These are phyloP conservation scores for Cassiopea andromeda DNA, from an alignment of 30 jellyfish, hydroid and myxozoan species.

Conservation along the genomic window DNA sequence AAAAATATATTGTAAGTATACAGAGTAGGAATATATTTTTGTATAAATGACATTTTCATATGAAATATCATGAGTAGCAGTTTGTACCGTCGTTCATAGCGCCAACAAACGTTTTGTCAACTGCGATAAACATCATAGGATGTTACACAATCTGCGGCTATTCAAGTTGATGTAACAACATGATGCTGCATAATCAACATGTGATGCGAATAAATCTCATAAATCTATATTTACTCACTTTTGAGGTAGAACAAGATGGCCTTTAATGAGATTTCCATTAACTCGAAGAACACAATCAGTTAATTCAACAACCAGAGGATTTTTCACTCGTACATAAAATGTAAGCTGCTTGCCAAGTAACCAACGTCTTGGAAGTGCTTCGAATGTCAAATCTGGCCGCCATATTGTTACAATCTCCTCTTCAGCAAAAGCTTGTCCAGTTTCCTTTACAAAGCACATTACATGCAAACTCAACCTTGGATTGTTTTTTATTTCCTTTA, in stretches of 20 bases:
- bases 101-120: no score
- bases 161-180: no score
- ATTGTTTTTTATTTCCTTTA: constrained; percentile 61
- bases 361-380: constrained; percentile 76
- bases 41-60: no score
- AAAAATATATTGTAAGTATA: no score
- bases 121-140: no score
- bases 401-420: constrained; percentile 78
- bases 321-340: constrained; percentile 75
- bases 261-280: constrained; percentile 84
- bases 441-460: constrained; percentile 73
- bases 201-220: no score
- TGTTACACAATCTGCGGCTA: no score
- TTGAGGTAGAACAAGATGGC: constrained; percentile 81
- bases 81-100: no score
- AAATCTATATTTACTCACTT: constrained; percentile 58
- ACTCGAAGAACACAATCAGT: constrained; percentile 83
- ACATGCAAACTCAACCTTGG: constrained; percentile 82
- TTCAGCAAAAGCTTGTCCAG: constrained; percentile 87
- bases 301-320: constrained; percentile 65
- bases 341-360: constrained; percentile 71
- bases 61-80: no score
- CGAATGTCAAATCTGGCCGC: constrained; percentile 82
- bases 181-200: no score
- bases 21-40: no score